Base-by-base conservation (phyloP, 2,888 invertebrate species). In the Flexamia atlantica region DNA sequence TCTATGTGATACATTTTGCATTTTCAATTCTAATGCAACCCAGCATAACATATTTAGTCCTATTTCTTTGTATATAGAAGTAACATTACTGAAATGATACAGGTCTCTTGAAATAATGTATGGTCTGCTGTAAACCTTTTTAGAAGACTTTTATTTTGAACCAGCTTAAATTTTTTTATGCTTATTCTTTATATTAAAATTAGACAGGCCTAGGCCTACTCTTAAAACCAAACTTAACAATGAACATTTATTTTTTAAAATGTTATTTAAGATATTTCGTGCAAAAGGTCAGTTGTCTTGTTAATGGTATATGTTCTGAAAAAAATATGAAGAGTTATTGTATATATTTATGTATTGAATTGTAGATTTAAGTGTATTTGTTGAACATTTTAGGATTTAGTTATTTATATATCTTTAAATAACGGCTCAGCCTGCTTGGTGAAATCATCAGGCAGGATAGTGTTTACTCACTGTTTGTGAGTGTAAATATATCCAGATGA, bases 301-400 rank as follows among this genome's bases (percentile, higher is more conserved):
- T 57, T 57, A 57, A 7, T 57, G 23, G 7, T 57, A 57, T 57
- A 57, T 57, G 9, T 57, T 57, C 57, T 57, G 3, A 57, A 57
- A 57, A n/a, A 57, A 7, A 20, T 57, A 57, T 57, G 30, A 14
- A 64, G 64, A 28, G 28, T 64, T 64, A 64, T 64, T 64, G 64
- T 64, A 64, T 30, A 64, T 64, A 64, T 28, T 14, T 64, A 28
- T 64, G 64, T 64, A 64, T 64, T 64, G 28, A 64, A 70, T 17
- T 70, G 23, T 32, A 70, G 70, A 40, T 40, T 70, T 70, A 70
- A 68, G 68, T 30, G 28, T 23, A 36, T 70, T 40, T 70, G 70
- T 70, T 70, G 40, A 20, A 70, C 14, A 32, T 70, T 70, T 70
- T 70, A 70, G 70, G 2, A 70, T n/a, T 70, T 9, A 64, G 28